phyloP scores from a whole-genome alignment of 1,140 invertebrate genomes.

The Lepidostoma basale region DNA sequence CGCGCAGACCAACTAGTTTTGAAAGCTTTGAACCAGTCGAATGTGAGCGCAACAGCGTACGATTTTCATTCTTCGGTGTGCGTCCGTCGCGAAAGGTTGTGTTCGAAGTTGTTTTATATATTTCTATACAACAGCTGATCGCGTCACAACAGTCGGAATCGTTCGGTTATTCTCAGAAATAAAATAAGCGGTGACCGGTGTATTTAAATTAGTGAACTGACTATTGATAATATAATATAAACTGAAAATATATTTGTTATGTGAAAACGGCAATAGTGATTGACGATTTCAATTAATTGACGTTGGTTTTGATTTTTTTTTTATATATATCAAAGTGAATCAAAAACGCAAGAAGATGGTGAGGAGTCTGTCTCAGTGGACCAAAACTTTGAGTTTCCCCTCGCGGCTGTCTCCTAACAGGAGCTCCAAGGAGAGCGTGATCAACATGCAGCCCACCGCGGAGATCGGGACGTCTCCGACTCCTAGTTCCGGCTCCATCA shows the following conservation, averaged over 20 bases:
- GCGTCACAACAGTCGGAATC: constrained; percentile 2
- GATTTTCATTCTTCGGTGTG: constrained; percentile 10
- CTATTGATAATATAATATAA: too few relatives aligned
- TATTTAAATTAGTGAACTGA: too few relatives aligned
- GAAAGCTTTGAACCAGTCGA: neutral
- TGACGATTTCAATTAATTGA: too few relatives aligned
- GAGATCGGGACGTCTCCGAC: constrained; percentile 59
- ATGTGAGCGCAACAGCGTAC: neutral
- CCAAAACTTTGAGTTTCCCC: constrained; percentile 85
- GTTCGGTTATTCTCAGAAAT: constrained; percentile 3
- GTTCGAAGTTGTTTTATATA: neutral
- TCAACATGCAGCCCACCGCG: constrained; percentile 59
- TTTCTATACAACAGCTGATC: constrained; percentile 13
- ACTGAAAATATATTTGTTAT: too few relatives aligned
- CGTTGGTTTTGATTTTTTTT: neutral
- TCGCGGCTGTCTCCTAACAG: constrained; percentile 79
- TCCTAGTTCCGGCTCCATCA: constrained; percentile 59
- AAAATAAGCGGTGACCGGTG: neutral
- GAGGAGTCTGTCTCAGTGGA: constrained; percentile 83
- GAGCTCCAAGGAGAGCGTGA: constrained; percentile 71
- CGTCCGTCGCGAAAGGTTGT: neutral
- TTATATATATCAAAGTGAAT: constrained; percentile 26
- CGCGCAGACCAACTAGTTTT: neutral
- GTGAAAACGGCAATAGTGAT: too few relatives aligned
- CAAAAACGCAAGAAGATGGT: constrained; percentile 65